Percentiles rank a stretch among this genome's conserved stretches.
These are phyloP conservation scores for Corvus cornix DNA, from an alignment of 2,113 vertebrate genomes.

Conservation along the genomic window DNA sequence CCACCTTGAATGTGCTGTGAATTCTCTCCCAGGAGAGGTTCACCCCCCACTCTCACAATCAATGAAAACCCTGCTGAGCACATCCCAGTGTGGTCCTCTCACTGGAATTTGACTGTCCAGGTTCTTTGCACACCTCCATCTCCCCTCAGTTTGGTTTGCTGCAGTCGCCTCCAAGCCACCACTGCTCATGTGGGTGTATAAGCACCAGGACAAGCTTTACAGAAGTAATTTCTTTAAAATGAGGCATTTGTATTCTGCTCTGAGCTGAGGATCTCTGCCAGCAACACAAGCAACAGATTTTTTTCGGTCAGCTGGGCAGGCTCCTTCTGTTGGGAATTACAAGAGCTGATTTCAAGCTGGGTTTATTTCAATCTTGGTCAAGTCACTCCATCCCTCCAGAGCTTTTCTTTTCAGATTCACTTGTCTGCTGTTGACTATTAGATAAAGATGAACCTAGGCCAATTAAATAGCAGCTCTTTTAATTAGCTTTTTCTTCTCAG, in stretches of 20 bases:
- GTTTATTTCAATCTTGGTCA: slow-evolving; percentile 18
- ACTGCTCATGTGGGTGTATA: not conserved
- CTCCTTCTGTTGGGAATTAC: not conserved
- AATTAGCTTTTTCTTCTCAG: slow-evolving; percentile 40
- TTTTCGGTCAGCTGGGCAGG: not conserved
- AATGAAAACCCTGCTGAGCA: not conserved
- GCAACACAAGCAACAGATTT: not conserved
- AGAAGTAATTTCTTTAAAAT: not conserved
- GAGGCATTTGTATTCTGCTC: not conserved
- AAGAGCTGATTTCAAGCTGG: not conserved
- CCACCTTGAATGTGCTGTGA: not conserved
- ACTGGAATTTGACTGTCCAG: not conserved
- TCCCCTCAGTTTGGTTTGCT: not conserved
- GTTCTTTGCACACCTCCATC: not conserved
- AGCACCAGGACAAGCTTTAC: not conserved
- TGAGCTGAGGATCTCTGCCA: not conserved
- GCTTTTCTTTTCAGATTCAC: not conserved
- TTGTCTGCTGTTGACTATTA: slow-evolving; percentile 4
- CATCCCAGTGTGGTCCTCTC: not conserved
- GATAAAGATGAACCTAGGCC: slow-evolving; percentile 21
- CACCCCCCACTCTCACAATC: not conserved
- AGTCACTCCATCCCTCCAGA: not conserved
- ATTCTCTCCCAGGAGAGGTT: not conserved
- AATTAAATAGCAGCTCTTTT: slow-evolving; percentile 37
- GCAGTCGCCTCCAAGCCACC: not conserved